Conservation (phyloP, 2,888 invertebrate genomes). For the Trachelus troglodyta region DNA sequence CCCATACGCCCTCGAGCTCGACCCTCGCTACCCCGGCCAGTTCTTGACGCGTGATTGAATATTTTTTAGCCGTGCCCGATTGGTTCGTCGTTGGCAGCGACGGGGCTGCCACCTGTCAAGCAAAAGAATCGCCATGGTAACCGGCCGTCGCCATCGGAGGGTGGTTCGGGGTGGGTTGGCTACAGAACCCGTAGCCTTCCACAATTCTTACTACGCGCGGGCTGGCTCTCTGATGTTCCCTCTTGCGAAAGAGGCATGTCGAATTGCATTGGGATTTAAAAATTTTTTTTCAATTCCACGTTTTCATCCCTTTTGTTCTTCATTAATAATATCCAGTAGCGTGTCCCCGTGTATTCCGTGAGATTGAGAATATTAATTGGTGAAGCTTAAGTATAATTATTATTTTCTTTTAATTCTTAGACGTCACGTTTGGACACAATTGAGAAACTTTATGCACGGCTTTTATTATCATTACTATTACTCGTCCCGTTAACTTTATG, state of each 20-base stretch:
- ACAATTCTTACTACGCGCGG: background rate
- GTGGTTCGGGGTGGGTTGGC: constrained; percentile 30
- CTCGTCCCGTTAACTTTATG: background rate
- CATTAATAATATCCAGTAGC: background rate
- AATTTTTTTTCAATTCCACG: background rate
- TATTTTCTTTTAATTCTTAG: background rate
- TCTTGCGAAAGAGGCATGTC: background rate
- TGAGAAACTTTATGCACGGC: background rate
- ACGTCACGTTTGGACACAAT: background rate
- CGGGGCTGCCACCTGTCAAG: constrained; percentile 60
- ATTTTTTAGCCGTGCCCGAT: constrained; percentile 64
- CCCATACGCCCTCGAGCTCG: constrained; percentile 39
- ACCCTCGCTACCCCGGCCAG: constrained; percentile 39
- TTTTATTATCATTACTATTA: background rate
- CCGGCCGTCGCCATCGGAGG: constrained; percentile 44
- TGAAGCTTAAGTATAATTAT: background rate
- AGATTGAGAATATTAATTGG: background rate
- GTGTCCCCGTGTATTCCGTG: background rate
- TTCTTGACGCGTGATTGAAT: constrained; percentile 66
- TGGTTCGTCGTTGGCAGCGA: constrained; percentile 58
- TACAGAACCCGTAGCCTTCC: background rate
- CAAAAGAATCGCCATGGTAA: constrained; percentile 65
- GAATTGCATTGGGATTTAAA: background rate
- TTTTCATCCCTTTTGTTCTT: background rate
- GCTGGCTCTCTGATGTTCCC: background rate